Evolutionary conservation across 2,888 invertebrate species (phyloP), one percentile per base, ranked within the genome.

Genomic region (Heliconius aoede): DNA sequence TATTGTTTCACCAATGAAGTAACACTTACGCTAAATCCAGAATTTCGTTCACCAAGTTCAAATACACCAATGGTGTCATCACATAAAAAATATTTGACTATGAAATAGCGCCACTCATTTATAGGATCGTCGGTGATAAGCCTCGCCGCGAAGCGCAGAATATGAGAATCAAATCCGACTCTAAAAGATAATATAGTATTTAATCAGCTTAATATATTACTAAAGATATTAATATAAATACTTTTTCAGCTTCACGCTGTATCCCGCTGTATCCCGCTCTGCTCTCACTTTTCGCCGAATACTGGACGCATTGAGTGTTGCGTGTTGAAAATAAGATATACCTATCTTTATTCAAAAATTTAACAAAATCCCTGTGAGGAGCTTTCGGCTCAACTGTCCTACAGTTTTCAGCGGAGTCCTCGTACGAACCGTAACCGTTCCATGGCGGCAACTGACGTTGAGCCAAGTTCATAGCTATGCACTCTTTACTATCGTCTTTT

Each of bases 401-500:
- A 86, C 98, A 98, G 86, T 98, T 98, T 82, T 97, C 97, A 13
- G 98, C 97, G 0, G 98, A 98, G 87, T 99, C 98, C 79, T 98
- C 98, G 86, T 97, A 97, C 0, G 96, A 96, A 0, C 99, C 99
- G 90, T 96, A 98, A 4, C 98, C 98, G 86, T 98, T 98, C 96
- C 97, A 98, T 0, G 98, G 98, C 0, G 98, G 98, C 65, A 97
- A 86, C 81, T 95, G 89, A 2, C 95, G 89, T 30, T 94, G 90
- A 5, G 87, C 85, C 65, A 91, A 79, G 3, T 82, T 85, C 71
- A 90, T 84, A 76, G 90, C 83, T 15, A 91, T 78, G 72, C 87
- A 86, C 76, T 89, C 89, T 0, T 83, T 85, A 7, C 85, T 82
- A 13, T 88, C 83, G 24, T 90, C 89, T 46, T 86, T 84, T 3